A percentile compares a stretch with the other conserved stretches of the same genome.
These are phyloP conservation scores for Pipistrellus pygmaeus DNA, from an alignment of 2,797 vertebrate species.

Conservation along the genomic window DNA sequence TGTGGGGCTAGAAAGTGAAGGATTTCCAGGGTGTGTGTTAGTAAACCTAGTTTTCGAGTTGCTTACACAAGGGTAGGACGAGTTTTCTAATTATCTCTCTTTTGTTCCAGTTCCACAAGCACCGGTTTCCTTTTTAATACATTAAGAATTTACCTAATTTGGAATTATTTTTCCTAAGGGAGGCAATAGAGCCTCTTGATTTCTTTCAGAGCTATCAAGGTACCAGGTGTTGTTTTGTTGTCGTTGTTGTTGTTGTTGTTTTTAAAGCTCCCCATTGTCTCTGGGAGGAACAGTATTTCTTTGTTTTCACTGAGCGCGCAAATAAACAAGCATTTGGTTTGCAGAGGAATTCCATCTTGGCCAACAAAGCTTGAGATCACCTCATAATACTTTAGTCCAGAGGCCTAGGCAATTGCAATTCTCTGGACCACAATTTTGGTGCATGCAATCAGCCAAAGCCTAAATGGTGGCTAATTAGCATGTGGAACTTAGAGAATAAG, in stretches of 20 bases:
- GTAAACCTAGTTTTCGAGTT: background rate
- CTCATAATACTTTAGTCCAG: background rate
- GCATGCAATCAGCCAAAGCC: background rate
- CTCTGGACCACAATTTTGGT: background rate
- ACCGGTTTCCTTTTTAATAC: background rate
- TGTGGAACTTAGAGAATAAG: background rate
- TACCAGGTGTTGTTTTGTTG: background rate
- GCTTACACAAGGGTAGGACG: background rate
- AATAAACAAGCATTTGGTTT: background rate
- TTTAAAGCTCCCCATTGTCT: background rate
- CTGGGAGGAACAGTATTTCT: background rate
- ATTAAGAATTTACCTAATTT: background rate
- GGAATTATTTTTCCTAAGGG: background rate
- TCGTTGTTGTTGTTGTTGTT: too few species aligned
- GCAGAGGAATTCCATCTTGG: background rate
- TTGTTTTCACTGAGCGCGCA: background rate
- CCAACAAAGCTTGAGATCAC: background rate
- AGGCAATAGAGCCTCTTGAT: background rate
- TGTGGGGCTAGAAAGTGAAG: background rate
- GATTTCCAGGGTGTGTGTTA: background rate
- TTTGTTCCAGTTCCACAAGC: background rate
- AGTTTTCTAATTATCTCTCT: background rate
- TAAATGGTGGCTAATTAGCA: background rate
- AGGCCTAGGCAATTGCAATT: background rate
- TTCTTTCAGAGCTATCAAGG: background rate